Evolutionary conservation across 2,888 invertebrate species (phyloP), one percentile per base, ranked within the genome.

Genomic region (Boloria euphrosyne): DNA sequence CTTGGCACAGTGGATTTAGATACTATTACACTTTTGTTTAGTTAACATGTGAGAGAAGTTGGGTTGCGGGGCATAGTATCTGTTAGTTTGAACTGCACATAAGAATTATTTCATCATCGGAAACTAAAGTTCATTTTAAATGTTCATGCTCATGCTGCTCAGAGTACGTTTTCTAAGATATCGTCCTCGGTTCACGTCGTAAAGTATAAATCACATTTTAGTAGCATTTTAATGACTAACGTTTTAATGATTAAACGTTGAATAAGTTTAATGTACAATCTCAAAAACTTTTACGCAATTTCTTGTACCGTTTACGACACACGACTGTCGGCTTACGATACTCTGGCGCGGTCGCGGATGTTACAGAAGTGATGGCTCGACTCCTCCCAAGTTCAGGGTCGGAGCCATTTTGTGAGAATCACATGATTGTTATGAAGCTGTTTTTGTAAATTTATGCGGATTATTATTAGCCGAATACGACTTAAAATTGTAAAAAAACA

Each of bases 141-240:
- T n/a, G 46, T 46, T 4, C 4, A 3, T 46, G 4, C 10, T 3
- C 13, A 14, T 3, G 10, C 14, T n/a, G 46, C 31, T 6, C 31
- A 31, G 31, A 6, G 31, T 31, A 6, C 31, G 31, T 31, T 1
- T 31, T 31, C 31, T 6, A 6, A 6, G 31, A 6, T 31, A 31
- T 53, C 16, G 16, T n/a, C 53, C 7, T 53, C 31, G 17, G 43
- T 55, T 55, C 43, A 38, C 17, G 22, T 22, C 3, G 22, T 13
- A 16, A 58, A 47, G 22, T 31, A 16, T 58, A 47, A 58, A 58
- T 58, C 46, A 47, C 31, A 31, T 49, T 47, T 16, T 22, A 6
- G 58, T 58, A 27, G 31, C 47, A 27, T 58, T 44, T 58, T 58
- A 49, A 58, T 47, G 61, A 44, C 18, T 16, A 46, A 52, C 4